Percentiles rank a stretch among this genome's conserved stretches.
Evolutionary conservation across 23 tunicate genomes (phyloP).

Genomic region (Ascidia mentula): DNA sequence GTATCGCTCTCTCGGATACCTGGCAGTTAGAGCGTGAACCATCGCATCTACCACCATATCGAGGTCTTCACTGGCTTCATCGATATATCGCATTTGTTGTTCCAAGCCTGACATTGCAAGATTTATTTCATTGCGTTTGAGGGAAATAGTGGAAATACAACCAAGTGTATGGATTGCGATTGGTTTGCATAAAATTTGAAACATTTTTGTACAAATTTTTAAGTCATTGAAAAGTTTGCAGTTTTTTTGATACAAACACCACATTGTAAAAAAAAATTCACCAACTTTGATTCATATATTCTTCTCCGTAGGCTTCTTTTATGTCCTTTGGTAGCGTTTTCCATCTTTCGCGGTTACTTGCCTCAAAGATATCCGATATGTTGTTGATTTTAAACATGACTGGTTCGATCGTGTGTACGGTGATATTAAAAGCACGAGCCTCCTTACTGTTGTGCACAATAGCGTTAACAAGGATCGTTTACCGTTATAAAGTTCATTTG

Average conservation of each 20-base stretch:
- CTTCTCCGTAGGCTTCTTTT: constrained; percentile 4
- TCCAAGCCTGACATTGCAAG: no score
- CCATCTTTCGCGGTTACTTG: not conserved
- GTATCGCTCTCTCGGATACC: constrained; percentile 42
- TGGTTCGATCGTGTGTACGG: not conserved
- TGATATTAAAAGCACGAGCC: not conserved
- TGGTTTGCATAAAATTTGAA: no score
- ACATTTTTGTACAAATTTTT: no score
- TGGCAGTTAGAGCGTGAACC: constrained; percentile 41
- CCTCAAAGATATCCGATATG: not conserved
- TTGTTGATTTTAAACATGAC: not conserved
- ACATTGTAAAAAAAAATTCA: no score
- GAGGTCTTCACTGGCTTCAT: not conserved
- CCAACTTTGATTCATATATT: not conserved
- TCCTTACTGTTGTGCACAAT: not conserved
- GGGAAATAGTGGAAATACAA: no score
- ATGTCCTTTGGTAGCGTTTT: not conserved
- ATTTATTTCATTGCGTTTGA: no score
- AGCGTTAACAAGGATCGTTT: no score
- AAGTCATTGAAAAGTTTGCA: no score
- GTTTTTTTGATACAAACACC: no score
- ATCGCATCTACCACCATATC: constrained; percentile 22
- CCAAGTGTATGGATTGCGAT: no score
- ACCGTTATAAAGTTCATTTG: no score
- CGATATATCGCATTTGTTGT: not conserved